A percentile compares a stretch with the other conserved stretches of the same genome.
Conservation (phyloP, 1,140 invertebrate genomes). For the Adoxophyes honmai region DNA sequence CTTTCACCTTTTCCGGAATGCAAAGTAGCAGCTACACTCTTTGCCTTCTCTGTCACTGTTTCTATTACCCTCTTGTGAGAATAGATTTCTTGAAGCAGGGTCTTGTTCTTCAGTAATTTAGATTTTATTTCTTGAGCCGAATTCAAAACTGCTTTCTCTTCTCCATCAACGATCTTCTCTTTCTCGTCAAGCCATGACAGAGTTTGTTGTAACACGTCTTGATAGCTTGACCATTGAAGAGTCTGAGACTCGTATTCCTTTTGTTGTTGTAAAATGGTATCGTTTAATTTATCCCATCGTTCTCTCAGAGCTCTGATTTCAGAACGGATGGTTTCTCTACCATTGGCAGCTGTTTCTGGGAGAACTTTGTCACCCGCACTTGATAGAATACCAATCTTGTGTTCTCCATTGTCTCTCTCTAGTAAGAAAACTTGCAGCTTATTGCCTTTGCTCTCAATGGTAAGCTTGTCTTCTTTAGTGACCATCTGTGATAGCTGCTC, state of each 20-base stretch:
- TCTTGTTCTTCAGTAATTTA: slow-evolving; percentile 92
- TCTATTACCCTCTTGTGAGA: slow-evolving; percentile 94
- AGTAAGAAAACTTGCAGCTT: slow-evolving; percentile 86
- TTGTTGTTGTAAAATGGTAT: slow-evolving; percentile 87
- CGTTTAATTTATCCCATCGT: slow-evolving; percentile 91
- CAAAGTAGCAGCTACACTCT: slow-evolving; percentile 77
- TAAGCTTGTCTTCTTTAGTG: slow-evolving; percentile 79
- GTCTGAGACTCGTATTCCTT: slow-evolving; percentile 91
- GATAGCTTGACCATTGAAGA: slow-evolving; percentile 89
- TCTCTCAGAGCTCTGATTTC: slow-evolving; percentile 87
- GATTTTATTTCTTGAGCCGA: slow-evolving; percentile 90
- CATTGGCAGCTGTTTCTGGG: slow-evolving; percentile 93
- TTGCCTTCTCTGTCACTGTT: slow-evolving; percentile 91
- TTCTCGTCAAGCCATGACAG: slow-evolving; percentile 91
- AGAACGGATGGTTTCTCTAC: slow-evolving; percentile 91
- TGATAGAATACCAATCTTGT: slow-evolving; percentile 84
- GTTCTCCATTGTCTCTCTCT: slow-evolving; percentile 90
- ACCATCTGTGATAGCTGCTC: slow-evolving; percentile 82
- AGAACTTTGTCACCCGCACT: slow-evolving; percentile 90
- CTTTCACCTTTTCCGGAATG: slow-evolving; percentile 80
- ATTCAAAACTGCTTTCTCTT: slow-evolving; percentile 80
- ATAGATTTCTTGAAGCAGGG: slow-evolving; percentile 91
- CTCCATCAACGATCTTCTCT: slow-evolving; percentile 87
- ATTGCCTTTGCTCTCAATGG: slow-evolving; percentile 73
- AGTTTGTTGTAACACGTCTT: slow-evolving; percentile 90